Evolutionary conservation across 2,113 vertebrate species (phyloP).

Genomic region (Coturnix japonica): DNA sequence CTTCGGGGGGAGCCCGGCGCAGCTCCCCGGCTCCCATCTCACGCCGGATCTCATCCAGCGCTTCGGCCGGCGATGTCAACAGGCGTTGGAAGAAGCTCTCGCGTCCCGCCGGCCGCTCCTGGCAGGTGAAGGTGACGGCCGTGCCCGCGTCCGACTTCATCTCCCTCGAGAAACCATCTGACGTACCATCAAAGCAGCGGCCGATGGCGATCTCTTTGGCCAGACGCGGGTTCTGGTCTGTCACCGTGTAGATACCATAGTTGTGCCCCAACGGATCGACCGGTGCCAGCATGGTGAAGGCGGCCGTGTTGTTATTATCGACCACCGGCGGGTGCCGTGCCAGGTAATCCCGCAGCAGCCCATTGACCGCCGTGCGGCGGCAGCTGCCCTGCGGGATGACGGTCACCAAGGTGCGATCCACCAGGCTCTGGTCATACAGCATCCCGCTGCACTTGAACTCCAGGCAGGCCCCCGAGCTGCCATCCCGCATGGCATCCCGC

Average conservation of each 20-base stretch:
- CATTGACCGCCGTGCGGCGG: slow-evolving; percentile 79
- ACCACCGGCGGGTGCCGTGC: slow-evolving; percentile 85
- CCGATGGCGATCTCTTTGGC: slow-evolving; percentile 98
- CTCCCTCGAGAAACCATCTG: slow-evolving; percentile 93
- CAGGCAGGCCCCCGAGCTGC: slow-evolving; percentile 88
- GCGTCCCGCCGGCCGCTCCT: slow-evolving; percentile 80
- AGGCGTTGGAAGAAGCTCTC: slow-evolving; percentile 93
- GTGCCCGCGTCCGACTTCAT: slow-evolving; percentile 88
- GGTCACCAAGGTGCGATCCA: slow-evolving; percentile 89
- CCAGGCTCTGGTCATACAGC: slow-evolving; percentile 90
- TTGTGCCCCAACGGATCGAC: slow-evolving; percentile 97
- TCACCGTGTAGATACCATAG: slow-evolving; percentile 97
- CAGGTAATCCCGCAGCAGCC: slow-evolving; percentile 90
- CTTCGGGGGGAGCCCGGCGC: slow-evolving; percentile 75
- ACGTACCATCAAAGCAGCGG: slow-evolving; percentile 95
- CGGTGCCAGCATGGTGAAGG: slow-evolving; percentile 91
- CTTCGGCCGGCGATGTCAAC: slow-evolving; percentile 84
- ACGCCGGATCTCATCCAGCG: slow-evolving; percentile 86
- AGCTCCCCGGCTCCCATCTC: slow-evolving; percentile 84
- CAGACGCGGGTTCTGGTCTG: slow-evolving; percentile 92
- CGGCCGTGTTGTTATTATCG: slow-evolving; percentile 78
- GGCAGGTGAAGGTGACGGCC: slow-evolving; percentile 90
- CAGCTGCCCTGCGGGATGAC: slow-evolving; percentile 92
- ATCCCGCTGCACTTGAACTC: slow-evolving; percentile 98
- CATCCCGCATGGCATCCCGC: slow-evolving; percentile 76